Base-by-base conservation (phyloP, 2,888 invertebrate genomes). In the Agrochola litura region DNA sequence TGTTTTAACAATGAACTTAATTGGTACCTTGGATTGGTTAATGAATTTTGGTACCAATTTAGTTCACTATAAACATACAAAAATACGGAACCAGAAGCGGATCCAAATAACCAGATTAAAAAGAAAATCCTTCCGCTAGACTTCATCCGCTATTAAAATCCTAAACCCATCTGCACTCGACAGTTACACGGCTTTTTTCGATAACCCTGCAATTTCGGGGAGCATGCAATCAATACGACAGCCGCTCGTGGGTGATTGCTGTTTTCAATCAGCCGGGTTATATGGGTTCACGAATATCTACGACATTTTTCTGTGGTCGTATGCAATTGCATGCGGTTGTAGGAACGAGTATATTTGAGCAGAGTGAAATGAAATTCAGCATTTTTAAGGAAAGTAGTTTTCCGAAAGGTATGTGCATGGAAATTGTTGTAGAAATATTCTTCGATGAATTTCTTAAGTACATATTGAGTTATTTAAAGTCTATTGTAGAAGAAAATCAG, bases 221-320 rank as follows among this genome's bases (percentile, higher is more conserved):
- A 86, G 86, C 82, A 88, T 88, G 89, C 90, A 91, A 91, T 91
- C 91, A 92, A 89, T 89, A 88, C 88, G 85, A 84, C 88, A 86
- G 89, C 75, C 84, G 86, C 81, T 83, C 86, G 83, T 77, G 83
- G 82, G 86, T 90, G 92, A 93, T 92, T 90, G 92, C 89, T 89
- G 88, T 90, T 90, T 92, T 93, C 93, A 91, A 93, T 93, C 92
- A 91, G 78, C 78, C 85, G 80, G 86, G 72, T 84, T 85, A 86
- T 88, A 88, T 78, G 79, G 79, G 58, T 80, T 77, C 71, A 79
- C 69, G 78, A 76, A 79, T 79, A 83, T 64, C 82, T 78, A 81
- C 88, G 84, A 88, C 85, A 85, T 89, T 89, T 89, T 88, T 86
- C 85, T 79, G 79, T 64, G 69, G 79, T 77, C 77, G 71, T 77